These are phyloP conservation scores for Aphis craccivora DNA, from an alignment of 1,140 invertebrate species.

Conservation along the genomic window DNA sequence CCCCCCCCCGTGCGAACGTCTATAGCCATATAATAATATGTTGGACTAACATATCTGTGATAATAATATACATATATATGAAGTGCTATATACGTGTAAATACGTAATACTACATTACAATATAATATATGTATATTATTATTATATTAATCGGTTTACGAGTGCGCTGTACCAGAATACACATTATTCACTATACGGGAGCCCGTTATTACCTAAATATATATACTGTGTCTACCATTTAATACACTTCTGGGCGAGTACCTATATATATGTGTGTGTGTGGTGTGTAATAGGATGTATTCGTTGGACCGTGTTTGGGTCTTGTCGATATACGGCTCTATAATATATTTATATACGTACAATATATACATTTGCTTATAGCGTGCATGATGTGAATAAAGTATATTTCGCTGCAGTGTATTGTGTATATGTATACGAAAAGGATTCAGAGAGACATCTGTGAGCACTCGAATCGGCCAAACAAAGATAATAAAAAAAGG, in stretches of 20 bases:
- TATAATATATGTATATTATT: background rate
- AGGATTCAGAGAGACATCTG: slow-evolving; percentile 20
- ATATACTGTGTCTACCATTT: background rate
- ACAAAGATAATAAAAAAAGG: background rate
- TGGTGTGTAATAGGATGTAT: background rate
- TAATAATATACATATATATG: too few relatives aligned
- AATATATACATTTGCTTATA: background rate
- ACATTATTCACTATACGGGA: background rate
- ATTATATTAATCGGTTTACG: background rate
- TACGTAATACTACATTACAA: background rate
- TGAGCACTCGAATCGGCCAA: background rate
- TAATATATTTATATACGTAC: background rate
- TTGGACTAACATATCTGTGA: too few relatives aligned
- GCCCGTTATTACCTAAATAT: background rate
- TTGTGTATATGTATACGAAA: background rate
- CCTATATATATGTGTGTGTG: background rate
- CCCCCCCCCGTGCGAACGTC: too few relatives aligned
- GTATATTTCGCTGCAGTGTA: background rate
- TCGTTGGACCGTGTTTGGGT: background rate
- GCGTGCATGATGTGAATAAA: background rate
- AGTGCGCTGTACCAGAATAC: background rate
- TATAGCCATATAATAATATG: too few relatives aligned
- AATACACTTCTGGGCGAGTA: background rate
- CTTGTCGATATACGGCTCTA: background rate
- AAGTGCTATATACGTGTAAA: background rate